Evolutionary conservation across 1,140 invertebrate species (phyloP), one percentile per base, ranked within the genome.

Genomic region (Aphelenchoides besseyi): DNA sequence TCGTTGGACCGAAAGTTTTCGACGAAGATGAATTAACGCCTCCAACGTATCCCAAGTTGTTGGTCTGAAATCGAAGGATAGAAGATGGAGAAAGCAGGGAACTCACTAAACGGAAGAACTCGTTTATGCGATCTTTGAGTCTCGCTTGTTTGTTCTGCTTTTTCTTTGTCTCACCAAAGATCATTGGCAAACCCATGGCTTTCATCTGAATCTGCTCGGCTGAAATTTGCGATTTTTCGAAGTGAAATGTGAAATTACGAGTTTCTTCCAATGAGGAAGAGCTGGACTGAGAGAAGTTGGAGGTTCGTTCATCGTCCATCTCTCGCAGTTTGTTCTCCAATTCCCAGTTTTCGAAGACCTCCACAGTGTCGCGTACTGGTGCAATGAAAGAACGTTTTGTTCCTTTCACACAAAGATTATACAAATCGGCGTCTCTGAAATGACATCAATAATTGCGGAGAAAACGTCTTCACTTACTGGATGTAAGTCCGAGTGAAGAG

Each of bases 41-140:
- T 5, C 32, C 35, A 2, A 36, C 41, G 59, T 48, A 79, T 1
- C 55, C 62, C 23, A 74, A 9, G 37, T 28, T 53, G 16, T n/a
- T 8, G 9, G 68, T n/a, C 72, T 77, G 30, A 77, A 77, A 59
- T 30, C 16, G 26, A 59, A 35, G 16, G 41, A 73, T 0, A 2
- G n/a, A 35, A 28, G 12, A 35, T 55, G n/a, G 9, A 52, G 30
- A 54, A 12, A 37, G 0, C 18, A 8, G 16, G 16, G 3, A 70
- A 72, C 8, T 37, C 23, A 66, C 63, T 33, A 36, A 23, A 37
- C n/a, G 12, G n/a, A 32, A 66, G 36, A 66, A 66, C 16, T 66
- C 36, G 2, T 66, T 35, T 26, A 66, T 12, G n/a, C 29, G 12
- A n/a, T 29, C 30, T 30, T 66, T 66, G 12, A 66, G 12, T 23